These are phyloP conservation scores for Callaeas wilsoni DNA, from an alignment of 2,113 vertebrate species.

Conservation along the genomic window DNA sequence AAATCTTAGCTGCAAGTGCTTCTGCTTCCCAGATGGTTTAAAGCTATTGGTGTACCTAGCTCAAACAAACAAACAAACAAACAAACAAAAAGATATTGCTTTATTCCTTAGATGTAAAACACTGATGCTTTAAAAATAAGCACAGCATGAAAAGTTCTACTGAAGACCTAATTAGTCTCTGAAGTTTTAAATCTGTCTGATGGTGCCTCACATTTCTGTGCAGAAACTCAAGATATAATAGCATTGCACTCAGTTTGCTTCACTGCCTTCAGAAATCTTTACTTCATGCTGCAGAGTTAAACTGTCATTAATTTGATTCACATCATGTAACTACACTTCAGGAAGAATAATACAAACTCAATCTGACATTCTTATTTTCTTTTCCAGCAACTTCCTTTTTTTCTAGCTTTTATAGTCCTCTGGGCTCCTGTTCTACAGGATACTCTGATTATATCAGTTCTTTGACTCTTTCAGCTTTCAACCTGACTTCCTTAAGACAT, in stretches of 20 bases:
- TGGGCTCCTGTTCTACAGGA: background rate
- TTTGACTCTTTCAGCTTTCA: background rate
- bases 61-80: background rate
- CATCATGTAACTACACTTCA: background rate
- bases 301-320: background rate
- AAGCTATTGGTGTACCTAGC: background rate
- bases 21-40: background rate
- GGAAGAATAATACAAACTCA: background rate
- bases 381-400: background rate
- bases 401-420: background rate
- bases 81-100: background rate
- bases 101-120: background rate
- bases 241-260: background rate
- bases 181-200: background rate
- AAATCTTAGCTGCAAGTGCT: background rate
- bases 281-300: conserved; percentile 3
- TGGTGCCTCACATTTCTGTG: background rate
- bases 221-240: background rate
- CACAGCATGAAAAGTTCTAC: background rate
- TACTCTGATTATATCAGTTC: background rate
- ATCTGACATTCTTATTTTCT: background rate
- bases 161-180: background rate
- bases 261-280: background rate
- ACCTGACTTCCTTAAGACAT: background rate
- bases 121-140: background rate